Percentiles rank a stretch among this genome's conserved stretches.
phyloP scores from a whole-genome alignment of 2,888 invertebrate genomes.

The Erpobdella octoculata region DNA sequence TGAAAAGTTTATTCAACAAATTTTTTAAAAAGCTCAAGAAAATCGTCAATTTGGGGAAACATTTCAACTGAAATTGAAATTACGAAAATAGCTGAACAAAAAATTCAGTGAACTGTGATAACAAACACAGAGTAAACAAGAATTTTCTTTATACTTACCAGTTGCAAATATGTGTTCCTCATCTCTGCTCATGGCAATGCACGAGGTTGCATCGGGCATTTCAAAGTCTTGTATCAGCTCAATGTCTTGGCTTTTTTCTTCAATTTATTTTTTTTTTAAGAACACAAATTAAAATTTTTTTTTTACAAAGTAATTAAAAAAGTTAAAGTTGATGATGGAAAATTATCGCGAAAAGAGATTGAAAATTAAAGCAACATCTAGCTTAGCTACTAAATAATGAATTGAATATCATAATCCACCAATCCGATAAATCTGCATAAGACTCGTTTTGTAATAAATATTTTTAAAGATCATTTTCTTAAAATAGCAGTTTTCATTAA shows the following conservation, averaged over 20 bases:
- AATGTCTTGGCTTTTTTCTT: constrained; percentile 77
- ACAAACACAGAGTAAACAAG: too few relatives aligned
- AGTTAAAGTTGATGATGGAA: background rate
- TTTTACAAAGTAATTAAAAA: background rate
- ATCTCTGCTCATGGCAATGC: constrained; percentile 67
- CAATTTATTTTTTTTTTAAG: background rate
- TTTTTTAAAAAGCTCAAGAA: too few relatives aligned
- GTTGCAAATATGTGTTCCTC: constrained; percentile 17
- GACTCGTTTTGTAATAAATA: background rate
- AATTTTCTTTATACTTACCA: too few relatives aligned
- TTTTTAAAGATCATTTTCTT: background rate
- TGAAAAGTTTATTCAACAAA: too few relatives aligned
- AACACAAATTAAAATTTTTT: background rate
- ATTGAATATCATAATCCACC: too few relatives aligned
- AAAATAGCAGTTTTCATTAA: too few relatives aligned
- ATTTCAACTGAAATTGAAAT: background rate
- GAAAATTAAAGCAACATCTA: too few relatives aligned
- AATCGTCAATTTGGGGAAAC: background rate
- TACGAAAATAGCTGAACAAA: too few relatives aligned
- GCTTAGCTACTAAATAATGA: too few relatives aligned
- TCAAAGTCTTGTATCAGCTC: constrained; percentile 97
- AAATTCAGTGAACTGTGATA: too few relatives aligned
- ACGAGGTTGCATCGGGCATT: constrained; percentile 88
- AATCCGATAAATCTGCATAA: too few relatives aligned
- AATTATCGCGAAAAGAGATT: too few relatives aligned